phyloP scores from a whole-genome alignment of 1,140 invertebrate genomes.

The Hycleus phaleratus region DNA sequence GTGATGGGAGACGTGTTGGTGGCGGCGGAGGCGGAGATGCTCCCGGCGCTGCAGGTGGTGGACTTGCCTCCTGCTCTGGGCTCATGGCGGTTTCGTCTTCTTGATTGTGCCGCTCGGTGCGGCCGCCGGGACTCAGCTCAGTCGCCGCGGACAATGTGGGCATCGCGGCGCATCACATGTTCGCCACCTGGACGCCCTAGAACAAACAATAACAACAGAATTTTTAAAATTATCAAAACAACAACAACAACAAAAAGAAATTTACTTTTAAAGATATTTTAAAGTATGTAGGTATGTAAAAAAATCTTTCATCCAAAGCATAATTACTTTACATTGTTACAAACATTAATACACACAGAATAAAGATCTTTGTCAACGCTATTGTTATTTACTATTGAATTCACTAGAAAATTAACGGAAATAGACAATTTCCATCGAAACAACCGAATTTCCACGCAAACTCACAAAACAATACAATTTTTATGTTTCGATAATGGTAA shows the following conservation, averaged over 20 bases:
- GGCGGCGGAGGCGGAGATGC: conserved; percentile 53
- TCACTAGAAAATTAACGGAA: too few relatives aligned
- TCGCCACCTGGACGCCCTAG: conserved; percentile 40
- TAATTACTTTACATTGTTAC: too few relatives aligned
- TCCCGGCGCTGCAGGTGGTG: conserved; percentile 49
- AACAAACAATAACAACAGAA: conserved; percentile 15
- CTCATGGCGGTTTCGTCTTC: conserved; percentile 46
- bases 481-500: too few relatives aligned
- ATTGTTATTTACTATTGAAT: too few relatives aligned
- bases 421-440: too few relatives aligned
- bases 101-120: conserved; percentile 33
- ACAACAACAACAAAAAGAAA: conserved; percentile 13
- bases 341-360: too few relatives aligned
- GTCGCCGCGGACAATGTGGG: conserved; percentile 41
- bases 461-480: too few relatives aligned
- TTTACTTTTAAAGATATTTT: background rate
- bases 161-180: conserved; percentile 43
- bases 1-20: conserved; percentile 45
- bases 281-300: too few relatives aligned
- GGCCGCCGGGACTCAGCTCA: conserved; percentile 40
- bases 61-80: conserved; percentile 54
- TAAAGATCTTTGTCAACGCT: too few relatives aligned
- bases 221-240: too few relatives aligned
- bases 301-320: too few relatives aligned
- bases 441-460: too few relatives aligned